Conservation (phyloP, 1,140 invertebrate genomes). For the Chrysomallon squamiferum region DNA sequence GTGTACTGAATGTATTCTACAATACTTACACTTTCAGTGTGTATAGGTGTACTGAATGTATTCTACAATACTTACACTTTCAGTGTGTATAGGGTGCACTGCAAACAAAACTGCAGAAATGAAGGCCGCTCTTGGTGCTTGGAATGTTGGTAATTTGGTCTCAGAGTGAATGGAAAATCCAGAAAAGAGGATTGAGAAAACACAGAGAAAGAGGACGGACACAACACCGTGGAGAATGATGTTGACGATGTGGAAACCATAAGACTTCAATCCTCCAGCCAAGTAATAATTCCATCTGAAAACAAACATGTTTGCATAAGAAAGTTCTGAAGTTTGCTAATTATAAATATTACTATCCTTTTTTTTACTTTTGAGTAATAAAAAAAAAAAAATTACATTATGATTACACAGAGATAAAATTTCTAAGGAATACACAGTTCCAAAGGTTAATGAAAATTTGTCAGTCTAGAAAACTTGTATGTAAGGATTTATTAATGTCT, state of each 20-base stretch:
- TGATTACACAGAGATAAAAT: neutral
- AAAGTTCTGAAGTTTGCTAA: neutral
- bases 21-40: too few relatives aligned
- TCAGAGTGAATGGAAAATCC: conserved; percentile 10
- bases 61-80: conserved; percentile 81
- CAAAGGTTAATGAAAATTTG: neutral
- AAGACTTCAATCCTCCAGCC: conserved; percentile 67
- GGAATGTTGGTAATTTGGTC: conserved; percentile 17
- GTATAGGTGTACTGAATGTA: neutral
- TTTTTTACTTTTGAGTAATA: neutral
- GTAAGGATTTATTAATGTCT: too few relatives aligned
- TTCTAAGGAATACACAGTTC: neutral
- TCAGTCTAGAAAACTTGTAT: neutral
- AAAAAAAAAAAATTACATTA: neutral
- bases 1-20: too few relatives aligned
- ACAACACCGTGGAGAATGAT: conserved; percentile 65
- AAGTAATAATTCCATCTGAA: conserved; percentile 76
- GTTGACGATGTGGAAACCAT: conserved; percentile 65
- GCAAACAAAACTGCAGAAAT: conserved; percentile 82
- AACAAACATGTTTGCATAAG: conserved; percentile 35
- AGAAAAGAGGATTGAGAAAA: conserved; percentile 65
- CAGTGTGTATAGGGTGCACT: conserved; percentile 93
- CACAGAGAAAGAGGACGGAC: conserved; percentile 56
- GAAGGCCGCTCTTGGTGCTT: conserved; percentile 60
- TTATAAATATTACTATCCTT: neutral